Evolutionary conservation across 2,113 vertebrate species (phyloP).

Genomic region (Phalacrocorax pelagicus): DNA sequence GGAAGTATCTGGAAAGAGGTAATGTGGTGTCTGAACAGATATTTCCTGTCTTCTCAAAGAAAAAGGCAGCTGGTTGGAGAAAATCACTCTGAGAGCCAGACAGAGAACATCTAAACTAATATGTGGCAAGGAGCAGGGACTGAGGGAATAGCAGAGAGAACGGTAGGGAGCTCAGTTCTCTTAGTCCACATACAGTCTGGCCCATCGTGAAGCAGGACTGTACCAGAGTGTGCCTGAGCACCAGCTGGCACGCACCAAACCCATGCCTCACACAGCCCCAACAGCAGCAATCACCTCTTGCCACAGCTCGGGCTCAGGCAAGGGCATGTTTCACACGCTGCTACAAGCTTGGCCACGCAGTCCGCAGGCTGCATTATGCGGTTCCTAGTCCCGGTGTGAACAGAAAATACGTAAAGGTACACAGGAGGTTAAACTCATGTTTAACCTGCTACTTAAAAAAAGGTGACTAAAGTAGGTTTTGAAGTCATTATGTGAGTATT

Average conservation of each 20-base stretch:
- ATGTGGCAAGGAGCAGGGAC: rapidly evolving
- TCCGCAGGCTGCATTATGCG: rapidly evolving
- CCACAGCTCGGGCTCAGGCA: neutral
- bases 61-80: neutral
- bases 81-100: neutral
- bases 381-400: neutral
- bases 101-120: neutral
- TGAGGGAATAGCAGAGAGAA: neutral
- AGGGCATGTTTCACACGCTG: neutral
- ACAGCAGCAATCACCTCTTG: neutral
- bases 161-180: rapidly evolving
- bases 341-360: neutral
- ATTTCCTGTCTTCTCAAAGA: neutral
- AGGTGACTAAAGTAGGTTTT: neutral
- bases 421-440: neutral
- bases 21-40: neutral
- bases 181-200: rapidly evolving
- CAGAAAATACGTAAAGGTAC: neutral
- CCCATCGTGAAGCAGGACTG: neutral
- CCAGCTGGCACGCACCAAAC: neutral
- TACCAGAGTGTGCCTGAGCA: rapidly evolving
- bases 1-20: neutral
- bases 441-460: neutral
- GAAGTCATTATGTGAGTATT: neutral
- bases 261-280: too few relatives aligned